Conservation (phyloP, 2,113 vertebrate species). For the Callospermophilus lateralis region DNA sequence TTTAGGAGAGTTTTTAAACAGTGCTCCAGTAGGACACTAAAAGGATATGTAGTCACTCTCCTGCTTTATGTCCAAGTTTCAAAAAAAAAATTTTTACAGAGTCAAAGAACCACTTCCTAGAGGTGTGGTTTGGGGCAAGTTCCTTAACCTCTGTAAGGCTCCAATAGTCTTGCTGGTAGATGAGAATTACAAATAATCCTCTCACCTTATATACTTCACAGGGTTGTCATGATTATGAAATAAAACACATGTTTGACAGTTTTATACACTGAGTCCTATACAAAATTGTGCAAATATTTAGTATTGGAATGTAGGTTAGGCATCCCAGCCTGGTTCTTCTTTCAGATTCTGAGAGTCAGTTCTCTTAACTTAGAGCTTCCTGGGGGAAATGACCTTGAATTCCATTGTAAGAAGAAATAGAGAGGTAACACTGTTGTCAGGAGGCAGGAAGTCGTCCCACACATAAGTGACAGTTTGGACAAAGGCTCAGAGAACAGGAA, state of each 20-base stretch:
- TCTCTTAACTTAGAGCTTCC: neutral
- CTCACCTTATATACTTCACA: neutral
- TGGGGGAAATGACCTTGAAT: constrained; percentile 34
- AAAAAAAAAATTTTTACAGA: neutral
- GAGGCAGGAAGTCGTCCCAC: neutral
- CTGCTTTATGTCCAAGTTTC: neutral
- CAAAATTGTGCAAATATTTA: neutral
- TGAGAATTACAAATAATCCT: neutral
- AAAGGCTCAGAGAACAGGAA: neutral
- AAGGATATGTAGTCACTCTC: neutral
- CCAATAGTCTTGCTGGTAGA: neutral
- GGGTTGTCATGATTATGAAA: neutral
- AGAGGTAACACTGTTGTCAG: neutral
- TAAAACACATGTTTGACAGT: neutral
- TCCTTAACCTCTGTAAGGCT: neutral
- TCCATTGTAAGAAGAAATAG: neutral
- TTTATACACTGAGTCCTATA: neutral
- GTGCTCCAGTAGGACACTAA: neutral
- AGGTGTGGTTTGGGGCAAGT: neutral
- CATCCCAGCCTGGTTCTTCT: neutral
- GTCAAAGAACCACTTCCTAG: neutral
- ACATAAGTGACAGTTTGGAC: constrained; percentile 33
- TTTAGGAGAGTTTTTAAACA: neutral
- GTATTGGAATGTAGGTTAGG: neutral
- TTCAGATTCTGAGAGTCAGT: neutral